Evolutionary conservation across 2,797 vertebrate species (phyloP), one percentile per base, ranked within the genome.

Genomic region (Characodon lateralis): DNA sequence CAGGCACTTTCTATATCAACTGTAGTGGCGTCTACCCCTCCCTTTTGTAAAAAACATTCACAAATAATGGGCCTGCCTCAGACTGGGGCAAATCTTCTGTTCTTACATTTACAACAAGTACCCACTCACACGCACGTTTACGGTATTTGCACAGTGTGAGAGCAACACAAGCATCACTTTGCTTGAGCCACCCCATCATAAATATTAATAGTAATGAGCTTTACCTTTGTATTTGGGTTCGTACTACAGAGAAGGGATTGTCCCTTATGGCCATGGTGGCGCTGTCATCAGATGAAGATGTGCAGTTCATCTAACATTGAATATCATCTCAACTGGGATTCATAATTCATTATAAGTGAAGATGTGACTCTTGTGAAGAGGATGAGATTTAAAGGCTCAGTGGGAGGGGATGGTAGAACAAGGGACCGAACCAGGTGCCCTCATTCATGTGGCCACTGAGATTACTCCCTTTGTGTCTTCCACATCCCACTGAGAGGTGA

Each of bases 341-440:
- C 92, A 95, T 94, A 92, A 94, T 94, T 95, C 92, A 95, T 95
- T 87, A 93, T 93, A 92, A 94, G 93, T 93, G 91, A 94, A 93
- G 91, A 94, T 87, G 87, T 91, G 93, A 85, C 87, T 91, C 92
- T 87, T 79, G 55, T 91, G 88, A 92, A 92, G 90, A 91, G 92
- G 91, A 94, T 91, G 87, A 89, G 92, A 91, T 94, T 94, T 91
- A 92, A 89, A 91, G 83, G 83, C 88, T 89, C 87, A 66, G 82
- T 35, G 84, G 88, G 82, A 82, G 87, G 78, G 90, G 83, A 28
- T 74, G 85, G 82, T 83, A 80, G 88, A 90, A 88, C 88, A 85
- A 89, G 59, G 76, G 78, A 79, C 87, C 58, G 59, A 77, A 74
- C 85, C 90, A 91, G 86, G 89, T 88, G 87, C 85, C 83, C 84